phyloP scores from a whole-genome alignment of 2,113 vertebrate genomes.

The Phocoena sinus region DNA sequence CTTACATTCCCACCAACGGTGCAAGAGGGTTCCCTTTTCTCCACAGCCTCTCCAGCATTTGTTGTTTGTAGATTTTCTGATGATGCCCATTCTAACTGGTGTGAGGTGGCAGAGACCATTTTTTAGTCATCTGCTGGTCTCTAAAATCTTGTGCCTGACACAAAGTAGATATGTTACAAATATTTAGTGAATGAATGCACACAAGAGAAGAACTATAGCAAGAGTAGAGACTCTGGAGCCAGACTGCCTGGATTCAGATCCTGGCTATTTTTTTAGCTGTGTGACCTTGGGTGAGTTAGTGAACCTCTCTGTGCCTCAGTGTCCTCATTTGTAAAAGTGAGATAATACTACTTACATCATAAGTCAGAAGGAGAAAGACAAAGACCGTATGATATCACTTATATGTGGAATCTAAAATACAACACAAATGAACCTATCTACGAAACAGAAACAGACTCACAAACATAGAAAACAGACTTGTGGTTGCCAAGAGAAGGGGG shows the following conservation, averaged over 20 bases:
- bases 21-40: too few species aligned
- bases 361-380: background rate
- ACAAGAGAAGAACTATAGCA: background rate
- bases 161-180: background rate
- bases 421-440: too few species aligned
- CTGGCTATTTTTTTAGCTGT: background rate
- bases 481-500: too few species aligned
- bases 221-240: background rate
- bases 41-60: too few species aligned
- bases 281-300: background rate
- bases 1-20: too few species aligned
- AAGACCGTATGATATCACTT: background rate
- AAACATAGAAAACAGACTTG: too few species aligned
- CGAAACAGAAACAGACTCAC: too few species aligned
- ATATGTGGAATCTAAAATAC: background rate
- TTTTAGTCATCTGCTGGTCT: background rate
- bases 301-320: background rate
- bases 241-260: background rate
- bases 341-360: background rate
- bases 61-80: too few species aligned
- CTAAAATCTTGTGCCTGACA: background rate
- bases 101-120: background rate
- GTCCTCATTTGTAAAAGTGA: background rate
- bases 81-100: too few species aligned
- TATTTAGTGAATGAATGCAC: background rate